These are phyloP conservation scores for Athetis lepigone DNA, from an alignment of 2,888 invertebrate genomes.

Conservation along the genomic window DNA sequence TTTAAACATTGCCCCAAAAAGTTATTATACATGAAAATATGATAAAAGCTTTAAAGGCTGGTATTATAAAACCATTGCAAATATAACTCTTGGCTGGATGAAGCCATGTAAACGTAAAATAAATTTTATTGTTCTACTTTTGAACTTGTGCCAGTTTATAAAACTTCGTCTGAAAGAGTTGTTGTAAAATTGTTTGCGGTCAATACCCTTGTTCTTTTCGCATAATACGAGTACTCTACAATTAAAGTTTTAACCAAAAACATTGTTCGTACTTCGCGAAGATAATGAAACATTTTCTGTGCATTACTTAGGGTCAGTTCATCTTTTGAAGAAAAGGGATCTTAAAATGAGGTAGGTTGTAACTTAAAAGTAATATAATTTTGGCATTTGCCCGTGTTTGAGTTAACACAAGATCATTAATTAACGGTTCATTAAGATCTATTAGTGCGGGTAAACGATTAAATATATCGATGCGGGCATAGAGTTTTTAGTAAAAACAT, in stretches of 20 bases:
- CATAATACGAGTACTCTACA: slow-evolving; percentile 13
- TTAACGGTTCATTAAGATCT: slow-evolving; percentile 38
- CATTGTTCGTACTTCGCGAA: neutral
- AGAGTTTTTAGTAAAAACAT: slow-evolving; percentile 27
- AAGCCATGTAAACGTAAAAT: slow-evolving; percentile 39
- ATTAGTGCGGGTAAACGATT: slow-evolving; percentile 36
- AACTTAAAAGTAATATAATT: slow-evolving; percentile 9
- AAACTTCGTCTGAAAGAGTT: slow-evolving; percentile 50
- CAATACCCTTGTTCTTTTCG: slow-evolving; percentile 52
- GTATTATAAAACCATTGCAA: slow-evolving; percentile 36
- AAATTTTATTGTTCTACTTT: slow-evolving; percentile 60
- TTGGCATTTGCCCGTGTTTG: slow-evolving; percentile 17
- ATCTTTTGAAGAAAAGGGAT: slow-evolving; percentile 23
- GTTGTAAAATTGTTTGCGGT: slow-evolving; percentile 63
- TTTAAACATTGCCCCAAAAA: slow-evolving; percentile 17
- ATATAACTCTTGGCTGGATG: slow-evolving; percentile 45
- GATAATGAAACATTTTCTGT: slow-evolving; percentile 25
- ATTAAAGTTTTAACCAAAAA: slow-evolving; percentile 22
- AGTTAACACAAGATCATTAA: slow-evolving; percentile 35
- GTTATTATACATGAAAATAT: slow-evolving; percentile 23
- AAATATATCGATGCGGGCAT: slow-evolving; percentile 23
- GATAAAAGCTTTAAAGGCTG: slow-evolving; percentile 22
- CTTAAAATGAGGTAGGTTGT: neutral
- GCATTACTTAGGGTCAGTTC: slow-evolving; percentile 37
- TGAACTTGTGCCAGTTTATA: slow-evolving; percentile 70